Percentiles rank a stretch among this genome's conserved stretches.
phyloP scores from a whole-genome alignment of 2,797 vertebrate species.

The Clarias platycephalus region DNA sequence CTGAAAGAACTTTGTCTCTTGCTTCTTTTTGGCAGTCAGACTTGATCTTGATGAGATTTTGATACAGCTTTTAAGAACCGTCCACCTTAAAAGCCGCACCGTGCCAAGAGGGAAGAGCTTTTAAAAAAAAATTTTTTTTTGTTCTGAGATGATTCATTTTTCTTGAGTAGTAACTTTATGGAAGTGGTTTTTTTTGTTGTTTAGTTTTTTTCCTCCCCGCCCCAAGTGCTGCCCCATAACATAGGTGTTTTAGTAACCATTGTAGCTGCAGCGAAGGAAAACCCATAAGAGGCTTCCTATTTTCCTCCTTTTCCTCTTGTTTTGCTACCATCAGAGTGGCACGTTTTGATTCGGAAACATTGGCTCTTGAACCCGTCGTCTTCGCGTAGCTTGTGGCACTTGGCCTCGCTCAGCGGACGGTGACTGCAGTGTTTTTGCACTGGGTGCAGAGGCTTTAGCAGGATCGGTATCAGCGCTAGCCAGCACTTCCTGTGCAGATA shows the following conservation, averaged over 20 bases:
- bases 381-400: constrained; percentile 48
- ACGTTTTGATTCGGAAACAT: constrained; percentile 73
- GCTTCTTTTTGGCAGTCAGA: neutral
- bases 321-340: constrained; percentile 62
- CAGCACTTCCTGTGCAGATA: constrained; percentile 80
- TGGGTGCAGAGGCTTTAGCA: constrained; percentile 60
- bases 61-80: neutral
- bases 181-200: constrained; percentile 16
- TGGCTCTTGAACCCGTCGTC: constrained; percentile 65
- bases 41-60: neutral
- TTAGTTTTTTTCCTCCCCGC: no score
- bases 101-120: constrained; percentile 49
- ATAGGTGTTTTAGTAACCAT: constrained; percentile 41
- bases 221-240: neutral
- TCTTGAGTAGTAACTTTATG: constrained; percentile 48
- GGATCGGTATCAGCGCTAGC: constrained; percentile 74
- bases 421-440: constrained; percentile 58
- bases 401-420: constrained; percentile 48
- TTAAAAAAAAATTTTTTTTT: constrained; percentile 34
- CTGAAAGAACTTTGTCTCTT: neutral
- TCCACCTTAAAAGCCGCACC: neutral
- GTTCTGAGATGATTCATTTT: constrained; percentile 45
- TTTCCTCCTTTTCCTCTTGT: constrained; percentile 65
- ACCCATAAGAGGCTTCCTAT: constrained; percentile 60
- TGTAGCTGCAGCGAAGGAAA: constrained; percentile 51